Conservation (phyloP, 35 echinoderm and acorn worm genomes). For the Acanthaster planci region DNA sequence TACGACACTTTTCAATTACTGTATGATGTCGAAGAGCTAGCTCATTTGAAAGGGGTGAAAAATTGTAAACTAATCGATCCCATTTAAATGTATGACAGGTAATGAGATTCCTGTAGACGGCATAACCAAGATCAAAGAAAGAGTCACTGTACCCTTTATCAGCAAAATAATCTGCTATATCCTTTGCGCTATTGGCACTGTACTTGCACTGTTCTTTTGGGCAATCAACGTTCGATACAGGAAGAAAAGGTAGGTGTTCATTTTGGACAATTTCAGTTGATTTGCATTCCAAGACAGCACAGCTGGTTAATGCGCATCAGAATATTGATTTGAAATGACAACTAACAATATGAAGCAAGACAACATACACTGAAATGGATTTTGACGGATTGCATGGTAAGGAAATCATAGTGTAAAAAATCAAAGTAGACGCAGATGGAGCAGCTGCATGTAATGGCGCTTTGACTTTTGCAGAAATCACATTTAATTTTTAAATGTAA, state of each 20-base stretch:
- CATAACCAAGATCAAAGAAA: not conserved
- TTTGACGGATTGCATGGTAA: no score
- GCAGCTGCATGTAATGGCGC: not conserved
- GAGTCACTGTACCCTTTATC: not conserved
- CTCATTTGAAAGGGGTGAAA: no score
- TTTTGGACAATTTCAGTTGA: no score
- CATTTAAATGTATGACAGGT: not conserved
- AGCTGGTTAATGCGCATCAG: no score
- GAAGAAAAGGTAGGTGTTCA: conserved; percentile 23
- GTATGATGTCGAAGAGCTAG: no score
- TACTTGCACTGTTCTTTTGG: conserved; percentile 27
- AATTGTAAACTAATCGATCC: no score
- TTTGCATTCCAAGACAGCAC: no score
- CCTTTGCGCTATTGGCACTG: conserved; percentile 2
- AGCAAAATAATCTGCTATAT: not conserved
- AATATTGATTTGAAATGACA: no score
- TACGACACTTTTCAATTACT: no score
- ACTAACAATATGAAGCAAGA: no score
- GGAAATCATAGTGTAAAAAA: no score
- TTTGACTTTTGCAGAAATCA: not conserved
- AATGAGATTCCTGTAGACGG: conserved; percentile 33
- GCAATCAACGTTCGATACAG: conserved; percentile 31
- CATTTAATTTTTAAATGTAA: not conserved
- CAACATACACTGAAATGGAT: no score
- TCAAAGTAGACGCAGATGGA: not conserved